Evolutionary conservation across 2,888 invertebrate species (phyloP).

Genomic region (Campoplex capitator): DNA sequence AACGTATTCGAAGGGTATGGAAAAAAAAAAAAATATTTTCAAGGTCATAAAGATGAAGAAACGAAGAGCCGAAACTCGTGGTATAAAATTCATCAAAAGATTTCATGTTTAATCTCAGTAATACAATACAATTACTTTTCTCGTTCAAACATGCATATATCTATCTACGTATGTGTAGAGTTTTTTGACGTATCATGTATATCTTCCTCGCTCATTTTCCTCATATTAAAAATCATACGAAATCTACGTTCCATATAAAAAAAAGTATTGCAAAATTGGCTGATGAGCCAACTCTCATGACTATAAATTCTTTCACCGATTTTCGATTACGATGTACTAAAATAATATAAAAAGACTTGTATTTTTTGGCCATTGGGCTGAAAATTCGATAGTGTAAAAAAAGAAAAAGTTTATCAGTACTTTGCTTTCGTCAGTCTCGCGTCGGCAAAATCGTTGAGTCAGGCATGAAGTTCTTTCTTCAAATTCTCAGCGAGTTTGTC

Average conservation of each 20-base stretch:
- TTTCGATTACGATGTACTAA: slow-evolving; percentile 1
- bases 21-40: background rate
- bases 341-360: background rate
- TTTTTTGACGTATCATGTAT: background rate
- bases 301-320: background rate
- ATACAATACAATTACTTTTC: background rate
- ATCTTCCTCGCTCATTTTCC: background rate
- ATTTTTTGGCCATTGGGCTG: background rate
- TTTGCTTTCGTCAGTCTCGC: slow-evolving; percentile 38
- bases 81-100: background rate
- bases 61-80: background rate
- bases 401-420: slow-evolving; percentile 39
- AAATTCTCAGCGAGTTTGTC: slow-evolving; percentile 97
- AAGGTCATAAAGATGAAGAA: background rate
- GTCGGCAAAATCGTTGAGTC: slow-evolving; percentile 7
- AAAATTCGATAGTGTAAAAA: background rate
- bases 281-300: background rate
- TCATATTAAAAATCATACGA: slow-evolving; percentile 9
- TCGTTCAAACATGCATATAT: background rate
- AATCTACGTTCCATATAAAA: background rate
- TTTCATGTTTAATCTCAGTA: background rate
- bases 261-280: background rate
- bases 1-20: too few species aligned
- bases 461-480: slow-evolving; percentile 87
- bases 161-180: background rate